Evolutionary conservation across 2,888 invertebrate genomes (phyloP).

Genomic region (Cheiracanthium punctorium): DNA sequence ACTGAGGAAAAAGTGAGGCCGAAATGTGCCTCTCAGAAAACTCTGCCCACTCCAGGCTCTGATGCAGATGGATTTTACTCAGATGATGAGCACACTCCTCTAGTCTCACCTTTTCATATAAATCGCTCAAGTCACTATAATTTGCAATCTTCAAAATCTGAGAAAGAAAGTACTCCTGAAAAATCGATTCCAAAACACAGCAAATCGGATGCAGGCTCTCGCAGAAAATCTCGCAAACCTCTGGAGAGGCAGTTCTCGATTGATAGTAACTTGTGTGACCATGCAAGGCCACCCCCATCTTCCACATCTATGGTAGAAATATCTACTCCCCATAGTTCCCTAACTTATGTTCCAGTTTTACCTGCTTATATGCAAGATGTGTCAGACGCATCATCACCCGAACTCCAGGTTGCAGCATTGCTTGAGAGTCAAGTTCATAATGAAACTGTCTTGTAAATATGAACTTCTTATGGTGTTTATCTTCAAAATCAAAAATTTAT

Average conservation of each 20-base stretch:
- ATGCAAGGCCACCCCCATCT: constrained; percentile 51
- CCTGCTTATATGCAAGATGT: constrained; percentile 58
- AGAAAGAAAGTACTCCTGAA: constrained; percentile 64
- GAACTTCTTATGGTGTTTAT: too few species aligned
- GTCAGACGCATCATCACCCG: constrained; percentile 51
- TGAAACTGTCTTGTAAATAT: constrained; percentile 45
- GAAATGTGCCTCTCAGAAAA: constrained; percentile 21
- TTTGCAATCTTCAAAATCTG: constrained; percentile 49
- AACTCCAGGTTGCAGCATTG: constrained; percentile 26
- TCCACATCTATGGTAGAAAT: constrained; percentile 65
- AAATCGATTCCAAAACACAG: constrained; percentile 59
- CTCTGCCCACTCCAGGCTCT: constrained; percentile 29
- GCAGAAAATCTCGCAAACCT: constrained; percentile 30
- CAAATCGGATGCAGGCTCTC: constrained; percentile 39
- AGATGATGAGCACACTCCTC: constrained; percentile 70
- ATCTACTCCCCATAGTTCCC: constrained; percentile 18
- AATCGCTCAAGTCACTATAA: constrained; percentile 63
- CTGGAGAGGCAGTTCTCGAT: constrained; percentile 62
- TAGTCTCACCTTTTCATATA: constrained; percentile 66
- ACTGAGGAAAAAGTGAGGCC: constrained; percentile 54
- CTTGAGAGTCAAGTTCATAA: constrained; percentile 58
- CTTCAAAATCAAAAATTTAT: too few species aligned
- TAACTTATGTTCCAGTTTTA: constrained; percentile 38
- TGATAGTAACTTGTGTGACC: constrained; percentile 59
- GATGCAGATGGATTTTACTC: constrained; percentile 62